Conservation (phyloP, 2,113 vertebrate species). For the Oncorhynchus mykiss region DNA sequence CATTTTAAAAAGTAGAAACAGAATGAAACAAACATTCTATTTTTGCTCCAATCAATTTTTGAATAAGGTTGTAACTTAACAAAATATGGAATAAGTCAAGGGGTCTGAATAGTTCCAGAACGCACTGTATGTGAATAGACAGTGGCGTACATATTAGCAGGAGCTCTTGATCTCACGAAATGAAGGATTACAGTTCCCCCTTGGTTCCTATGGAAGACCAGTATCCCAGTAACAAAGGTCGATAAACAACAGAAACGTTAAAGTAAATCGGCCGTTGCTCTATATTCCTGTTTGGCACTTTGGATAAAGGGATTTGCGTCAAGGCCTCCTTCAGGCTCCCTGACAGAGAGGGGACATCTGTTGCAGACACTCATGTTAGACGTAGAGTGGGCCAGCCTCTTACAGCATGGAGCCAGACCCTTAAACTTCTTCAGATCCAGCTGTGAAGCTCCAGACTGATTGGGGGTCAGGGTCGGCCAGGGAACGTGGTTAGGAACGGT, state of each 20-base stretch:
- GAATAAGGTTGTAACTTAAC: too few species aligned
- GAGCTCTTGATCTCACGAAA: slow-evolving; percentile 32
- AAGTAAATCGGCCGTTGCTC: background rate
- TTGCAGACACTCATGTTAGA: slow-evolving; percentile 42
- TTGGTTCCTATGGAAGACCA: background rate
- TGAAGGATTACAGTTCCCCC: slow-evolving; percentile 12
- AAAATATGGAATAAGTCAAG: too few species aligned
- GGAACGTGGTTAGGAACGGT: slow-evolving; percentile 1
- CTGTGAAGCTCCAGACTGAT: slow-evolving; percentile 13
- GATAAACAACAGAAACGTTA: slow-evolving; percentile 15
- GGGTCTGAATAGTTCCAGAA: background rate
- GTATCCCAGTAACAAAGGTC: slow-evolving; percentile 18
- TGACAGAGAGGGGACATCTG: slow-evolving; percentile 47
- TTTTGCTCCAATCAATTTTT: too few species aligned
- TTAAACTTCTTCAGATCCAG: background rate
- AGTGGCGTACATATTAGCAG: slow-evolving; percentile 1
- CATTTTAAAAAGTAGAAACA: too few species aligned
- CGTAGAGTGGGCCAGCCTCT: background rate
- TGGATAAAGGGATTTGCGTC: background rate
- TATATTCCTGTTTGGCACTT: background rate
- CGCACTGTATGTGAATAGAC: background rate
- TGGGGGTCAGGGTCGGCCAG: background rate
- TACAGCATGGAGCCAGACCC: background rate
- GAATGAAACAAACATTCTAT: too few species aligned
- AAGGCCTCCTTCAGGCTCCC: slow-evolving; percentile 26